Conservation (phyloP, 2,888 invertebrate species). For the Cheilosia scutellata region DNA sequence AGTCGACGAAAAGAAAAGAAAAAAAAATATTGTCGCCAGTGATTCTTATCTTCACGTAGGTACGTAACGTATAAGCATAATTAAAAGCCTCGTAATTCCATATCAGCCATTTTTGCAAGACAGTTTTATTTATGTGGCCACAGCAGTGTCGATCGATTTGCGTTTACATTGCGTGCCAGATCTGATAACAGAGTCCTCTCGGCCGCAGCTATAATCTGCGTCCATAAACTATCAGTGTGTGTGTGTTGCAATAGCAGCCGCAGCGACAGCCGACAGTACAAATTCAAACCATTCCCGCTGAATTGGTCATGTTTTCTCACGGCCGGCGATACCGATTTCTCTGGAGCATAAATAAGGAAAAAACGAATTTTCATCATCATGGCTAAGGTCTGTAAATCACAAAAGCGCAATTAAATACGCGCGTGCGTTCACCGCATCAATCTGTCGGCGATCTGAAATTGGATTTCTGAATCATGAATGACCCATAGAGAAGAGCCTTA, state of each 20-base stretch:
- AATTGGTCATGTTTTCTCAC: slow-evolving; percentile 66
- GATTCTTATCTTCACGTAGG: slow-evolving; percentile 53
- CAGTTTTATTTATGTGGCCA: slow-evolving; percentile 70
- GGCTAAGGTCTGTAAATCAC: slow-evolving; percentile 62
- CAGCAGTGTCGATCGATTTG: slow-evolving; percentile 73
- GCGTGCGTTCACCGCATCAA: slow-evolving; percentile 67
- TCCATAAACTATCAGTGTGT: slow-evolving; percentile 67
- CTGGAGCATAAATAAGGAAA: slow-evolving; percentile 55
- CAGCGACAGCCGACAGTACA: slow-evolving; percentile 32
- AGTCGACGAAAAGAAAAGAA: background rate
- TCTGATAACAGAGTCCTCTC: slow-evolving; percentile 69
- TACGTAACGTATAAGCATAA: slow-evolving; percentile 35
- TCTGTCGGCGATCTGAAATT: slow-evolving; percentile 49
- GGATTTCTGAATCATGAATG: slow-evolving; percentile 36
- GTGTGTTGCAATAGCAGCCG: slow-evolving; percentile 21
- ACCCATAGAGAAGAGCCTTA: slow-evolving; percentile 45
- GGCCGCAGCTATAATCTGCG: slow-evolving; percentile 57
- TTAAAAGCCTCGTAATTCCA: slow-evolving; percentile 69
- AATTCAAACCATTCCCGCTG: slow-evolving; percentile 18
- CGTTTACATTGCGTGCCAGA: slow-evolving; percentile 74
- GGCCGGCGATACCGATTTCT: slow-evolving; percentile 67
- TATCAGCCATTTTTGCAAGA: slow-evolving; percentile 64
- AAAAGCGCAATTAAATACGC: slow-evolving; percentile 53
- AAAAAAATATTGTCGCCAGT: slow-evolving; percentile 41
- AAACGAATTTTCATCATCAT: slow-evolving; percentile 56